Percentiles rank a stretch among this genome's conserved stretches.
phyloP scores from a whole-genome alignment of 2,797 vertebrate species.

The Oryzias sinensis region DNA sequence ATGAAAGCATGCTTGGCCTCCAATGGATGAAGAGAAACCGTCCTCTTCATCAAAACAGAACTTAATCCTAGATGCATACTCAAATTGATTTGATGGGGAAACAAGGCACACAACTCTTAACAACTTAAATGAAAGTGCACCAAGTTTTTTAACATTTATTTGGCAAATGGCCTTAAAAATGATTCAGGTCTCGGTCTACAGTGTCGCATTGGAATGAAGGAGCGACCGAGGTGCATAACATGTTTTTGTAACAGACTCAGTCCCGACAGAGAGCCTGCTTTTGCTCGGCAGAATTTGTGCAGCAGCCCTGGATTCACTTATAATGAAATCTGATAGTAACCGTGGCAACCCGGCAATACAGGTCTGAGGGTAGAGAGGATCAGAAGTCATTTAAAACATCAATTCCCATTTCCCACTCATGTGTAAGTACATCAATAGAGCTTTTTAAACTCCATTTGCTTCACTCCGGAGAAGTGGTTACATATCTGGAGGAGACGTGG shows the following conservation, averaged over 20 bases:
- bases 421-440: slow-evolving; percentile 39
- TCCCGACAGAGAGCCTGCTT: slow-evolving; percentile 18
- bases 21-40: background rate
- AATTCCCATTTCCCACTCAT: slow-evolving; percentile 31
- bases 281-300: slow-evolving; percentile 20
- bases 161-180: too few relatives aligned
- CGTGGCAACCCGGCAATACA: slow-evolving; percentile 48
- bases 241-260: slow-evolving; percentile 20
- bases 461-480: slow-evolving; percentile 19
- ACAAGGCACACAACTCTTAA: too few relatives aligned
- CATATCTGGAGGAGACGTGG: slow-evolving; percentile 17
- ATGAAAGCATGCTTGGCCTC: background rate
- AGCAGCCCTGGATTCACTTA: slow-evolving; percentile 36
- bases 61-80: too few relatives aligned
- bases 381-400: slow-evolving; percentile 44
- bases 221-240: slow-evolving; percentile 13
- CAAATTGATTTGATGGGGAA: too few relatives aligned
- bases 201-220: slow-evolving; percentile 3
- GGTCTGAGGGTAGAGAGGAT: slow-evolving; percentile 45
- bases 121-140: too few relatives aligned
- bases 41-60: background rate
- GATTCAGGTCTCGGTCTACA: too few relatives aligned
- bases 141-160: too few relatives aligned
- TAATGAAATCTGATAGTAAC: slow-evolving; percentile 61
- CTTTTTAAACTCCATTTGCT: slow-evolving; percentile 37